A percentile compares a stretch with the other conserved stretches of the same genome.
These are phyloP conservation scores for Troides oblongomaculatus DNA, from an alignment of 2,888 invertebrate genomes.

Conservation along the genomic window DNA sequence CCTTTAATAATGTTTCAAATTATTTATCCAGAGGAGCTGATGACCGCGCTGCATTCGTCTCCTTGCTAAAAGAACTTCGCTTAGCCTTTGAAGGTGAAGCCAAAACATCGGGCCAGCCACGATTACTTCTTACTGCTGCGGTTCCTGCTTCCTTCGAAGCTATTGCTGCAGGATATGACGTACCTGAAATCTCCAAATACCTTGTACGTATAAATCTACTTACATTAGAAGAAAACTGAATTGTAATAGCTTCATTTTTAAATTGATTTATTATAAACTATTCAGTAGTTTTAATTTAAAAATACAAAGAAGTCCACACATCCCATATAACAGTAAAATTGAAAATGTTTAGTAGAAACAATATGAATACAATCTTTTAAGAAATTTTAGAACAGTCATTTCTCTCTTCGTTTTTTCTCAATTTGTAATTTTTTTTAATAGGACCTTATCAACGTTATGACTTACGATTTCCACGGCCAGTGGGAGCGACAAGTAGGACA, in stretches of 20 bases:
- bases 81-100: constrained; percentile 96
- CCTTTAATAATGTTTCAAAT: neutral
- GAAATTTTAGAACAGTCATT: no score
- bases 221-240: no score
- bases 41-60: constrained; percentile 91
- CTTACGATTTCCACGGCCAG: constrained; percentile 96
- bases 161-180: constrained; percentile 95
- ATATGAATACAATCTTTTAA: no score
- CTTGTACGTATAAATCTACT: constrained; percentile 63
- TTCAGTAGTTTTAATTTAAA: no score
- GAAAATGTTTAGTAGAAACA: no score
- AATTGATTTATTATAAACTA: no score
- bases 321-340: no score
- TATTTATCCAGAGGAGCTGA: constrained; percentile 85
- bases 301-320: no score
- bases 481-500: constrained; percentile 97
- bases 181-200: constrained; percentile 95
- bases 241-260: no score
- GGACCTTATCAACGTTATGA: constrained; percentile 97
- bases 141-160: constrained; percentile 97
- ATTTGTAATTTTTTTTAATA: constrained; percentile 37
- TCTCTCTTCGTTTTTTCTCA: no score
- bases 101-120: constrained; percentile 90
- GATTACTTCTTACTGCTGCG: constrained; percentile 90
- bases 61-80: constrained; percentile 91